Base-by-base conservation (phyloP, 1,140 invertebrate genomes). In the Scaptomyza pallida region DNA sequence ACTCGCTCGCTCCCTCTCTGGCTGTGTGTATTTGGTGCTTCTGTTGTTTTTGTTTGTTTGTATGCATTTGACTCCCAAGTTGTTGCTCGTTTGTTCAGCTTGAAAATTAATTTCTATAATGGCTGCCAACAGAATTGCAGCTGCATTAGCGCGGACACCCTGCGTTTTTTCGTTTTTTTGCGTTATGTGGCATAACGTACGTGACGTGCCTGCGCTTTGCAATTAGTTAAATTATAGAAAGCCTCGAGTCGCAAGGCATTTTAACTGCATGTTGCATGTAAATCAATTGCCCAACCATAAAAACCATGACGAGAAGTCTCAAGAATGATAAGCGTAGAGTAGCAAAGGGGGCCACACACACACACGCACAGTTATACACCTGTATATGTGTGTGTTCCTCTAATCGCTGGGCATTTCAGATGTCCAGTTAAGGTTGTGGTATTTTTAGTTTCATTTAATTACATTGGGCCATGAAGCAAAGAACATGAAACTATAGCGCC, bases 51-150 rank as follows among this genome's bases (percentile, higher is more conserved):
- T 35, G 33, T n/a, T n/a, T 37, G 33, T 35, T 3, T 35, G 26
- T 30, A 9, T 30, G 26, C n/a, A 56, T 75, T 4, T 75, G 82
- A 88, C 82, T 88, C 78, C 82, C 82, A 88, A 82, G 82, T 88
- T 88, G 82, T 88, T 88, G 82, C 82, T 88, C 82, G 82, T 88
- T 88, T 88, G 82, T 88, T 88, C 82, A 88, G 82, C 82, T 88
- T 88, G 82, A 75, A 88, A 88, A 88, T 88, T 88, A 88, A 88
- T 88, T 88, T 88, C 82, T 88, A 88, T 88, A 88, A 88, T 88
- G 82, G 82, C 82, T 82, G 82, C 82, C 82, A 82, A n/a, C n/a
- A 78, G 81, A 88, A 85, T 63, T 86, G 82, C 81, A 86, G 82
- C 81, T 81, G 82, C 81, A 86, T 70, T 62, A 57, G 65, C n/a